Evolutionary conservation across 2,113 vertebrate species (phyloP).

Genomic region (Aspiorhynchus laticeps): DNA sequence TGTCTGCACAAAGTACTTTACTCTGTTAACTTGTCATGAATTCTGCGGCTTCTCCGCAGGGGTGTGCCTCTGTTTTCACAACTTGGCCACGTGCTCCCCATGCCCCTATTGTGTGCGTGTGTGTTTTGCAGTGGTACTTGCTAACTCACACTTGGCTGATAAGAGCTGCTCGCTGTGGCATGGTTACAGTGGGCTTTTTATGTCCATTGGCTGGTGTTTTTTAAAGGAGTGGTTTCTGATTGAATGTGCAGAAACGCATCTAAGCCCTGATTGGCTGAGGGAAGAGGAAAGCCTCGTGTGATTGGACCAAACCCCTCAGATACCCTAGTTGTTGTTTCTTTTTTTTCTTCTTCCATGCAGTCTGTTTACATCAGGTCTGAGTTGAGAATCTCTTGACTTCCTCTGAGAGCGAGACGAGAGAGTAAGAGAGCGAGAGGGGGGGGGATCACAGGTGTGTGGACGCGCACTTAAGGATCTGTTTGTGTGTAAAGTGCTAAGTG

Average conservation of each 20-base stretch:
- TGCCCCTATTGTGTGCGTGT: conserved; percentile 57
- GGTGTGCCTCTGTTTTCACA: conserved; percentile 67
- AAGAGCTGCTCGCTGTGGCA: conserved; percentile 73
- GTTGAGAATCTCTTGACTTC: conserved; percentile 31
- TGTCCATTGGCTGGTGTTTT: conserved; percentile 66
- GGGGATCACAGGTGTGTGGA: conserved; percentile 26
- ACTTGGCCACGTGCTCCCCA: conserved; percentile 76
- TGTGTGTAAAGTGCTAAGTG: conserved; percentile 28
- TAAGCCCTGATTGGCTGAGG: conserved; percentile 62
- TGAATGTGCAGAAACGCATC: conserved; percentile 60
- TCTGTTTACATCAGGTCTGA: conserved; percentile 66
- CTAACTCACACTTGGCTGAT: conserved; percentile 50
- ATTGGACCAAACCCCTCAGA: conserved; percentile 75
- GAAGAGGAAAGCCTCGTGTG: conserved; percentile 13
- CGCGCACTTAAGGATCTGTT: background rate
- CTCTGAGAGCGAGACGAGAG: conserved; percentile 4
- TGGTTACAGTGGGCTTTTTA: conserved; percentile 74
- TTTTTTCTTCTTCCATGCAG: conserved; percentile 73
- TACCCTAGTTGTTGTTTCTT: conserved; percentile 71
- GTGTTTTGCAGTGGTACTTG: conserved; percentile 27
- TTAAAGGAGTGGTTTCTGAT: conserved; percentile 54
- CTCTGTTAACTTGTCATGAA: conserved; percentile 2
- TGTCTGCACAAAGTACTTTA: conserved; percentile 6
- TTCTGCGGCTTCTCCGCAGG: conserved; percentile 38
- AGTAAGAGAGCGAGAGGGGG: conserved; percentile 2